phyloP scores from a whole-genome alignment of 2,113 vertebrate species.

The Bos indicus region DNA sequence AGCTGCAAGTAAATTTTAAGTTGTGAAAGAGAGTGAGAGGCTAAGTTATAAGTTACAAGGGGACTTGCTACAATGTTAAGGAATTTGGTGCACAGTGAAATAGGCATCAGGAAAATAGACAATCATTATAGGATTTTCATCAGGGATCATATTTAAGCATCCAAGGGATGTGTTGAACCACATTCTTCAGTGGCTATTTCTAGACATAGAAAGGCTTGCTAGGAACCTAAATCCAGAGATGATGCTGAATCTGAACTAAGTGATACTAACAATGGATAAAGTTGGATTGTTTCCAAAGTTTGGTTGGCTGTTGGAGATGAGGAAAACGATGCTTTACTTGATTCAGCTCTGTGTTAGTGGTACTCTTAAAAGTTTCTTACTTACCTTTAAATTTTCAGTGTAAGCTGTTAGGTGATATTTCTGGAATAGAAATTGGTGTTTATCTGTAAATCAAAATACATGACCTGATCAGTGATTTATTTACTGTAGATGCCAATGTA shows the following conservation, averaged over 20 bases:
- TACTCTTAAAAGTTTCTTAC: background rate
- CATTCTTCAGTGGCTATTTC: background rate
- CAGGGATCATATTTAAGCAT: background rate
- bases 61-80: background rate
- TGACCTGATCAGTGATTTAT: background rate
- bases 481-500: background rate
- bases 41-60: background rate
- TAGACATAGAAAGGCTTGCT: background rate
- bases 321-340: background rate
- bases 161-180: background rate
- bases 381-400: background rate
- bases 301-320: background rate
- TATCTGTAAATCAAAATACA: slow-evolving; percentile 42
- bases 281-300: background rate
- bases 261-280: background rate
- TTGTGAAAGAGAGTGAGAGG: background rate
- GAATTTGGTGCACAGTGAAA: background rate
- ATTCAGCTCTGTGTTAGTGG: background rate
- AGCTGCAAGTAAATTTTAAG: background rate
- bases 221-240: background rate
- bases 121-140: background rate
- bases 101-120: background rate
- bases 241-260: background rate
- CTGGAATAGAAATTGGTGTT: background rate
- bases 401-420: background rate